Evolutionary conservation across 2,113 vertebrate genomes (phyloP).

Genomic region (Leptocoma aspasia): DNA sequence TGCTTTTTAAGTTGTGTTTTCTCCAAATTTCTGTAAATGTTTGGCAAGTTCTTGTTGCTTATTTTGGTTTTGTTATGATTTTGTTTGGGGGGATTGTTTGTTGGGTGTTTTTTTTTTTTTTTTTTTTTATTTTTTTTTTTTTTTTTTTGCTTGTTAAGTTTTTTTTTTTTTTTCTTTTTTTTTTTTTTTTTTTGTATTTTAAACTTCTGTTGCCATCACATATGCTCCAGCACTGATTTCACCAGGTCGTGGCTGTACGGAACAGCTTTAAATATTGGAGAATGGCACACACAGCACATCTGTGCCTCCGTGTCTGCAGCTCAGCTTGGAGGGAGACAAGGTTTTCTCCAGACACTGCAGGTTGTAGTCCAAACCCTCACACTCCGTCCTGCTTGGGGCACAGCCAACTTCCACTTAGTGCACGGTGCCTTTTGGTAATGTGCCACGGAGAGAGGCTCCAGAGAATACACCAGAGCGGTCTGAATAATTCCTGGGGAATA

Average conservation of each 20-base stretch:
- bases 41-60: fast-evolving
- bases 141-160: too few species aligned
- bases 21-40: background rate
- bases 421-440: background rate
- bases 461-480: fast-evolving
- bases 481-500: constrained; percentile 26
- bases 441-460: background rate
- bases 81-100: background rate
- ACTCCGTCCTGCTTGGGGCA: background rate
- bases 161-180: background rate
- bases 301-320: background rate
- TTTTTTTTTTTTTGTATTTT: background rate
- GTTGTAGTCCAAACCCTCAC: background rate
- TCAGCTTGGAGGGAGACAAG: background rate
- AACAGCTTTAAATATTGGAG: background rate
- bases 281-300: background rate
- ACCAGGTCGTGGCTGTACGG: background rate
- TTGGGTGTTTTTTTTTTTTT: background rate
- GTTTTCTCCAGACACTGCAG: background rate
- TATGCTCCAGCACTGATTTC: background rate
- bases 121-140: background rate
- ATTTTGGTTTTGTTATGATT: background rate
- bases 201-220: background rate
- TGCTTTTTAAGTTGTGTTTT: background rate
- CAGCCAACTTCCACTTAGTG: background rate